These are phyloP conservation scores for Ctenopoma kingsleyae DNA, from an alignment of 2,797 vertebrate genomes.

Conservation along the genomic window DNA sequence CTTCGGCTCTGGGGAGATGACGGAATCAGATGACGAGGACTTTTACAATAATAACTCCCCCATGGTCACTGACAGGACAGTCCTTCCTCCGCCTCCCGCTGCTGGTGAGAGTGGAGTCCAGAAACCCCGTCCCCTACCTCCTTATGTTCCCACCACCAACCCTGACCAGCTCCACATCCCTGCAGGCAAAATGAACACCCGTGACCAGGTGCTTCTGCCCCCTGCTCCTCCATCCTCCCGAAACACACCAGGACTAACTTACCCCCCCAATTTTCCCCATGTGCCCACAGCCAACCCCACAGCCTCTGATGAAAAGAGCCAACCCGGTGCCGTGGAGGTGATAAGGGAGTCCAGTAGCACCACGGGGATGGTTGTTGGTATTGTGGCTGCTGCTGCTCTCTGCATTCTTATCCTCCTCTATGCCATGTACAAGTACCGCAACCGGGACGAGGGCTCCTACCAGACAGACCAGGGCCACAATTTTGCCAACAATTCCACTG, in stretches of 20 bases:
- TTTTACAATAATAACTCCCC: conserved; percentile 93
- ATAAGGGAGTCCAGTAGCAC: conserved; percentile 96
- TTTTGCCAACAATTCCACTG: conserved; percentile 90
- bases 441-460: conserved; percentile 96
- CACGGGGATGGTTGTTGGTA: conserved; percentile 97
- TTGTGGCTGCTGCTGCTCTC: conserved; percentile 95
- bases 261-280: conserved; percentile 93
- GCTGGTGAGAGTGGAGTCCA: conserved; percentile 83
- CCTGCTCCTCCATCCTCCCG: conserved; percentile 87
- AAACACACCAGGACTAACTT: conserved; percentile 90
- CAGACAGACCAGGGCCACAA: conserved; percentile 93
- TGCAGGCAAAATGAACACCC: conserved; percentile 97
- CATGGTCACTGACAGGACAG: conserved; percentile 94
- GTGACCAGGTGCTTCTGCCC: conserved; percentile 90
- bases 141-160: conserved; percentile 85
- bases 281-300: conserved; percentile 95
- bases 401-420: conserved; percentile 98
- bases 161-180: conserved; percentile 90
- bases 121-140: conserved; percentile 84
- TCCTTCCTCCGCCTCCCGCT: conserved; percentile 88
- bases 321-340: conserved; percentile 93
- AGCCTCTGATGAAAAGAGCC: conserved; percentile 89
- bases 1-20: conserved; percentile 95
- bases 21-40: conserved; percentile 96
- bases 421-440: conserved; percentile 98